Evolutionary conservation across 2,113 vertebrate genomes (phyloP), one percentile per base, ranked within the genome.

Genomic region (Cacatua alba): DNA sequence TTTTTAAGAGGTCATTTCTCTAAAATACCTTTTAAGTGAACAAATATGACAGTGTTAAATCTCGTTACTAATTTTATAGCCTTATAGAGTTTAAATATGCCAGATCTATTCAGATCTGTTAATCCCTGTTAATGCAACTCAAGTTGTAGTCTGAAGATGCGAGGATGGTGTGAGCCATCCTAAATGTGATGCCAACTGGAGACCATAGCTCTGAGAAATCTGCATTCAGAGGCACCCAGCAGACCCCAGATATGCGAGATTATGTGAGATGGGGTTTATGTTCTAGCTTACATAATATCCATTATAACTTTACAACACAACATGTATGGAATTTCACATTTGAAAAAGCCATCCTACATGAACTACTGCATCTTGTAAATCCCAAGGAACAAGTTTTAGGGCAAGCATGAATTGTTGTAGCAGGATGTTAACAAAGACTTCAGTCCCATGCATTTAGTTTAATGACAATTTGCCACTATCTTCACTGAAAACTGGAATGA

Each of bases 271-370:
- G 28, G 17, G 15, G 28, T 59, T 90, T 68, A 49, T 25, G n/a
- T 64, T 44, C 39, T 39, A 39, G 35, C 49, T 68, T 39, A 53
- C 17, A 74, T 81, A 87, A 83, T 35, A 67, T 8, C 21, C 24
- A 15, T 29, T 51, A 9, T 14, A 51, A 64, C 3, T 4, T 52
- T 33, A 29, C 8, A 12, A 9, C 0, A 2, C 9, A 63, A 23
- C 16, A n/a, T 0, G 2, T 57, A 4, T 12, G 17, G 57, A 33
- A 78, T 64, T 78, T 35, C 8, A n/a, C n/a, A 7, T 24, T 39
- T 26, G 25, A 8, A 77, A 72, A 79, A 44, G 11, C 65, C 52
- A 31, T 24, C 82, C 57, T 9, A 8, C 11, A 0, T 33, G 49
- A 82, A 13, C 37, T 57, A 17, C n/a, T 70, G 64, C 13, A 4